Conservation (phyloP, 92 coral and sea anemone genomes). For the Plumapathes pennacea region DNA sequence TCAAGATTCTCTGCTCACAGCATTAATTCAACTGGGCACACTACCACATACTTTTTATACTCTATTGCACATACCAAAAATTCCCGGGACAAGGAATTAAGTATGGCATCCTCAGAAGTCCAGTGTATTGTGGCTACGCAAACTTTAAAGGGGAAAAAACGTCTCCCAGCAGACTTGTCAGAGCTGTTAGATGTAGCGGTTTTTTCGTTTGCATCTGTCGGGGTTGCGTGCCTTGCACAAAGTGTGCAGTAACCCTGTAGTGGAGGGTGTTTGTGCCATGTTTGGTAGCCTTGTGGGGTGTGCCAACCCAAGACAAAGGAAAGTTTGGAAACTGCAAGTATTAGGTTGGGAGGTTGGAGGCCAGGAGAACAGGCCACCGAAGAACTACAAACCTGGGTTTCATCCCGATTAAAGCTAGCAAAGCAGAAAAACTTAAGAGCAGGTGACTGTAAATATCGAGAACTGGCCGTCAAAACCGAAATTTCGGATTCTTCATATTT, state of each 20-base stretch:
- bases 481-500: no score
- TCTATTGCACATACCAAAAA: no score
- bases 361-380: conserved; percentile 2
- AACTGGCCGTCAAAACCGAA: no score
- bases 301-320: not conserved
- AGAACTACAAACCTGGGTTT: conserved; percentile 4
- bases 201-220: conserved; percentile 3
- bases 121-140: no score
- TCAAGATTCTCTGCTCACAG: no score
- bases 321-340: not conserved
- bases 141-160: not conserved
- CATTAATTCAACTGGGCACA: no score
- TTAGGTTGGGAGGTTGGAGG: conserved; percentile 13
- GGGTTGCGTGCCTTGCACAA: conserved; percentile 4
- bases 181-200: conserved; percentile 13
- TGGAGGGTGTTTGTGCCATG: conserved; percentile 25
- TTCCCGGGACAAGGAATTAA: no score
- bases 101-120: no score
- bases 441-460: no score
- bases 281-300: conserved; percentile 9
- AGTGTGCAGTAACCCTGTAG: conserved; percentile 13
- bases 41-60: no score
- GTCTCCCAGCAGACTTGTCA: not conserved
- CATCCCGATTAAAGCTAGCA: not conserved
- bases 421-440: conserved; percentile 3